These are phyloP conservation scores for Fabriciana adippe DNA, from an alignment of 2,888 invertebrate species.

Conservation along the genomic window DNA sequence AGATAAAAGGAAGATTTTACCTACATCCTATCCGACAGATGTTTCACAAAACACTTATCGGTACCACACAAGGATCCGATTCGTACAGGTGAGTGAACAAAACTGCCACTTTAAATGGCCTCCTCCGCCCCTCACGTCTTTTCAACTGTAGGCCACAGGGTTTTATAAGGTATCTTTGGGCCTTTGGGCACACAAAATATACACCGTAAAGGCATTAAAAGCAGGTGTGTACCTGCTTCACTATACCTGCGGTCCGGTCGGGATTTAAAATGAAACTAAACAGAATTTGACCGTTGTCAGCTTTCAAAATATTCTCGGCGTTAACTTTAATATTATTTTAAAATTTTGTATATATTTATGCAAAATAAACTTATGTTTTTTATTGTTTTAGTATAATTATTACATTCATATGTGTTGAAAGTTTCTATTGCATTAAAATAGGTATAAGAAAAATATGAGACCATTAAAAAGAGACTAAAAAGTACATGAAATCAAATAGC, in stretches of 20 bases:
- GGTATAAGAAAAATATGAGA: too few species aligned
- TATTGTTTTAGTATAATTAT: too few species aligned
- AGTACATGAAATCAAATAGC: too few species aligned
- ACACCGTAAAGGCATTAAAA: constrained; percentile 32
- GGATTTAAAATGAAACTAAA: constrained; percentile 7
- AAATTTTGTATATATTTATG: too few species aligned
- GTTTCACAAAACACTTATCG: constrained; percentile 27
- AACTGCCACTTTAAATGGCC: constrained; percentile 48
- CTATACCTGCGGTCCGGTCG: constrained; percentile 58
- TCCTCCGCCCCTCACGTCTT: constrained; percentile 51
- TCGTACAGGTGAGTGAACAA: constrained; percentile 71
- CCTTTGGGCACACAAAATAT: constrained; percentile 11
- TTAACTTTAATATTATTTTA: background rate
- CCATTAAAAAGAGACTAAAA: too few species aligned
- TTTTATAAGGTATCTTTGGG: constrained; percentile 5
- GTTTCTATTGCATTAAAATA: too few species aligned
- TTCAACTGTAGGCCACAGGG: constrained; percentile 32
- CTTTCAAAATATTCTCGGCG: background rate
- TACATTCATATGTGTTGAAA: too few species aligned
- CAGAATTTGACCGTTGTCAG: constrained; percentile 1
- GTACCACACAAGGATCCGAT: constrained; percentile 54
- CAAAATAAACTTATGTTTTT: too few species aligned
- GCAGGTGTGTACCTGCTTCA: constrained; percentile 76
- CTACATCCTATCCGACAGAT: constrained; percentile 25
- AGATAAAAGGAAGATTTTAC: constrained; percentile 28